Percentiles rank a stretch among this genome's conserved stretches.
Conservation (phyloP, 2,888 invertebrate genomes). For the Nomada lathburiana region DNA sequence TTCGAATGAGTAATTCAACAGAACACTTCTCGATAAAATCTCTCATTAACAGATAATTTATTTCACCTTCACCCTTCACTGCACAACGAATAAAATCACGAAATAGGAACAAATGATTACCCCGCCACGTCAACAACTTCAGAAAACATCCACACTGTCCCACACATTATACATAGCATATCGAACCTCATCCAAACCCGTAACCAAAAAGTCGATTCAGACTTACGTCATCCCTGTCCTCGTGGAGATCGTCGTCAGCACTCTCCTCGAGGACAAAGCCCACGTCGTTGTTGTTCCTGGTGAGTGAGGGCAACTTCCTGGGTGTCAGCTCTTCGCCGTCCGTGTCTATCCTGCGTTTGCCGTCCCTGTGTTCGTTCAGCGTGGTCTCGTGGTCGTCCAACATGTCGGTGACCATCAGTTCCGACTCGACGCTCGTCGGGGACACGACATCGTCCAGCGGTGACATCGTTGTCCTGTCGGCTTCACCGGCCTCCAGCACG, state of each 20-base stretch:
- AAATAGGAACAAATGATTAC: too few relatives aligned
- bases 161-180: too few relatives aligned
- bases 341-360: conserved; percentile 79
- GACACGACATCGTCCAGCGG: conserved; percentile 82
- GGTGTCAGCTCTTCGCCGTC: conserved; percentile 77
- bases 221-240: conserved; percentile 82
- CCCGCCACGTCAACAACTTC: too few relatives aligned
- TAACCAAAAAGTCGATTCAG: conserved; percentile 2
- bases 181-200: too few relatives aligned
- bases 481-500: conserved; percentile 76
- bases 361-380: conserved; percentile 68
- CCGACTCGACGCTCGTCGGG: conserved; percentile 81
- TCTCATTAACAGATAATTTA: too few relatives aligned
- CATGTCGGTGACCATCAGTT: conserved; percentile 82
- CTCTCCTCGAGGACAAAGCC: conserved; percentile 81
- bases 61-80: too few relatives aligned
- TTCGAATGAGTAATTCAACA: too few relatives aligned
- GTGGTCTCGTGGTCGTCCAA: conserved; percentile 79
- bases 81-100: too few relatives aligned
- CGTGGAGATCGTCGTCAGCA: conserved; percentile 77
- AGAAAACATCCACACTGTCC: too few relatives aligned
- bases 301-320: conserved; percentile 79
- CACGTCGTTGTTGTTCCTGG: conserved; percentile 82
- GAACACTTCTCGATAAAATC: too few relatives aligned
- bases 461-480: conserved; percentile 80